These are phyloP conservation scores for Dendrolimus kikuchii DNA, from an alignment of 1,140 invertebrate genomes.

Conservation along the genomic window DNA sequence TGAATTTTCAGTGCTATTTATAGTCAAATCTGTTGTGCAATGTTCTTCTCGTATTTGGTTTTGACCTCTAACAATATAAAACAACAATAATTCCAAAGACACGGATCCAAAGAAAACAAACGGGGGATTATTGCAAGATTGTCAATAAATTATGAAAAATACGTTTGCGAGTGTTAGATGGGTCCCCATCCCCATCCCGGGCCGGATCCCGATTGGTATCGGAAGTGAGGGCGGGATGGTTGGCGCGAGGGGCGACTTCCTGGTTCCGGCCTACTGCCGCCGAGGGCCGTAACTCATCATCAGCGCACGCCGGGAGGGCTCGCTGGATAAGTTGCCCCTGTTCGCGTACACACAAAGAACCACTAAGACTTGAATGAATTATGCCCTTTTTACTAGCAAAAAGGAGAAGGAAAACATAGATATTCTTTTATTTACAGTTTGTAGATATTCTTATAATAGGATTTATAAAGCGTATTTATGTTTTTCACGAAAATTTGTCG, in stretches of 20 bases:
- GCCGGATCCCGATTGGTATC: slow-evolving; percentile 46
- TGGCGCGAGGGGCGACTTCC: slow-evolving; percentile 54
- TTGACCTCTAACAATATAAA: too few relatives aligned
- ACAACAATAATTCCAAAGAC: too few relatives aligned
- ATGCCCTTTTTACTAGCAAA: slow-evolving; percentile 46
- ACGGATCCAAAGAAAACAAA: too few relatives aligned
- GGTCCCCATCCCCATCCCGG: slow-evolving; percentile 19
- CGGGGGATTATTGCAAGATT: slow-evolving; percentile 6
- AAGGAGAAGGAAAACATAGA: slow-evolving; percentile 35
- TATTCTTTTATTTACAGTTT: slow-evolving; percentile 4
- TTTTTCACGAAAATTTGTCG: too few relatives aligned
- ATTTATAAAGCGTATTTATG: too few relatives aligned
- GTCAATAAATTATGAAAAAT: slow-evolving; percentile 61
- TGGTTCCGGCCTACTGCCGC: slow-evolving; percentile 38
- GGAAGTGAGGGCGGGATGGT: slow-evolving; percentile 53
- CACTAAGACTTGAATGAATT: slow-evolving; percentile 65
- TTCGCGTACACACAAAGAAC: slow-evolving; percentile 49
- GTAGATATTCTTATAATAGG: background rate
- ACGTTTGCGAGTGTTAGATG: slow-evolving; percentile 28
- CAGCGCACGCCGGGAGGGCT: slow-evolving; percentile 44
- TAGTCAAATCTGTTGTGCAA: too few relatives aligned
- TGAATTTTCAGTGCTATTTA: too few relatives aligned
- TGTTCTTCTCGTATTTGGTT: too few relatives aligned
- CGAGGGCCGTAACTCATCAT: slow-evolving; percentile 62
- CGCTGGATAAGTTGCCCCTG: slow-evolving; percentile 17